These are phyloP conservation scores for Probosciger aterrimus DNA, from an alignment of 2,113 vertebrate genomes.

Conservation along the genomic window DNA sequence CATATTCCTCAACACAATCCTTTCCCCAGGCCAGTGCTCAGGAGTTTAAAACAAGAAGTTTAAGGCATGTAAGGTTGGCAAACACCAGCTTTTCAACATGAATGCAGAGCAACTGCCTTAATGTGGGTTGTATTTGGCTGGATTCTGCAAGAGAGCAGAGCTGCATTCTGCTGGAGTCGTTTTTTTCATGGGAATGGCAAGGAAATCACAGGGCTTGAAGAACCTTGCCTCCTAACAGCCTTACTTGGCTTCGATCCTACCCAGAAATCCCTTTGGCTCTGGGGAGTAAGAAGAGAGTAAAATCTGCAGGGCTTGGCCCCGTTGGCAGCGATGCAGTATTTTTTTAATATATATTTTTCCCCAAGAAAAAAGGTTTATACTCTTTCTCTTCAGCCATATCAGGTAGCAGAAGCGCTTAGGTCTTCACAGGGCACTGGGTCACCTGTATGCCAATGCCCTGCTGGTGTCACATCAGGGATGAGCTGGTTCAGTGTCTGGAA, in stretches of 20 bases:
- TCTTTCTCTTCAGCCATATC: neutral
- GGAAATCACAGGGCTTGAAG: slow-evolving; percentile 20
- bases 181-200: slow-evolving; percentile 42
- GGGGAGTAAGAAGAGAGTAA: neutral
- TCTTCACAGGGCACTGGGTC: neutral
- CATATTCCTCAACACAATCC: slow-evolving; percentile 45
- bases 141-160: neutral
- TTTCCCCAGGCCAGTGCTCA: slow-evolving; percentile 43
- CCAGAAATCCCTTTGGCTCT: neutral
- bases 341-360: accelerated
- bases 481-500: neutral
- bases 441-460: neutral
- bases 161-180: neutral
- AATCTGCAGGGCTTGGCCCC: neutral
- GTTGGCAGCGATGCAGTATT: neutral
- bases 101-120: slow-evolving; percentile 50
- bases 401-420: neutral
- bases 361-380: accelerated
- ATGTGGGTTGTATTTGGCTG: slow-evolving; percentile 46
- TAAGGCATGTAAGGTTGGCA: neutral
- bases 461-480: neutral
- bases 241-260: neutral
- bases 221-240: slow-evolving; percentile 33
- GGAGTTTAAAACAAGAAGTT: neutral
- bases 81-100: slow-evolving; percentile 27